Evolutionary conservation across 2,113 vertebrate genomes (phyloP), one percentile per base, ranked within the genome.

Genomic region (Serinus canaria): DNA sequence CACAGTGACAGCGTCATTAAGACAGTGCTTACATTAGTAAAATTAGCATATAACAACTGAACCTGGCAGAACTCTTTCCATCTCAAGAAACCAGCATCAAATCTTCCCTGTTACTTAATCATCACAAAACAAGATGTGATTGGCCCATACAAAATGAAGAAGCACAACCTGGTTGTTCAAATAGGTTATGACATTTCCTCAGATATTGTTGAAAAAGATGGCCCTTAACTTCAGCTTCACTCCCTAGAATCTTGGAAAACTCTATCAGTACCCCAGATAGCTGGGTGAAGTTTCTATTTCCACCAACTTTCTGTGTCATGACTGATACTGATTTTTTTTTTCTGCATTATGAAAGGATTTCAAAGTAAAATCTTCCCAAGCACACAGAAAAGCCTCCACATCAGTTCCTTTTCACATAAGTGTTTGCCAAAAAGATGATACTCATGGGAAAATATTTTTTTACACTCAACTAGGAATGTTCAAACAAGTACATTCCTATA

Each of bases 1-100:
- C 17, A 46, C 0, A 0, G 14, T 92, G 37, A 31, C 3, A 39
- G 8, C 18, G 15, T 27, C 1, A 0, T 53, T 78, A 55, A 31
- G 24, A 49, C 4, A 58, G 60, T 21, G 19, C 27, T 49, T 25
- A 44, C 24, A 11, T 56, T 17, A 56, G 37, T 47, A 64, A 88
- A 67, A 75, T 39, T 3, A 46, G 18, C 35, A 22, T 25, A 2
- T 24, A 59, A 59, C 3, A 52, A 11, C 3, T 53, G 47, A 72
- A 74, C 59, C 19, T 46, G 13, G 8, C 23, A 77, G 43, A 91
- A 77, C 17, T 70, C 8, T 72, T 72, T n/a, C 44, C 14, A 50
- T 30, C 6, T 16, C 55, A 44, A 68, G 22, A 60, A 73, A 66
- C 31, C 10, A 41, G 20, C 7, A 39, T 3, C 50, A 53, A 11